Evolutionary conservation across 2,888 invertebrate genomes (phyloP).

Genomic region (Drosophila basisetae): DNA sequence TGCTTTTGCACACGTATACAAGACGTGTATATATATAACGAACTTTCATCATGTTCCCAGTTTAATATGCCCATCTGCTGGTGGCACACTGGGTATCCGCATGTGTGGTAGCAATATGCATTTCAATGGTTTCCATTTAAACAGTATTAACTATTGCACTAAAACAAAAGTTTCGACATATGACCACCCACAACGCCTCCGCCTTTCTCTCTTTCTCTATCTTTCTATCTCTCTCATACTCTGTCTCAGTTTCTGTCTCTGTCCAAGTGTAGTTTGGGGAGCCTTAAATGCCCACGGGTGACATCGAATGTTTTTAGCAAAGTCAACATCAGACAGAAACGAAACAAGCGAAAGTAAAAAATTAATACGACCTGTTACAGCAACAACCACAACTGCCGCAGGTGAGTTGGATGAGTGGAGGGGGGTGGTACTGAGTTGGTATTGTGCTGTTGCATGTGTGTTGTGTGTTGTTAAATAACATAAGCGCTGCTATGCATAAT

Average conservation of each 20-base stretch:
- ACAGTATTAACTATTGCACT: neutral
- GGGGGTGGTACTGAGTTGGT: neutral
- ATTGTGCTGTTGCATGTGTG: neutral
- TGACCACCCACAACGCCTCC: neutral
- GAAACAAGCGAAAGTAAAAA: neutral
- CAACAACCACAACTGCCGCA: neutral
- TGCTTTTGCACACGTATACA: neutral
- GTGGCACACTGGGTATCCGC: neutral
- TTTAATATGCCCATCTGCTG: neutral
- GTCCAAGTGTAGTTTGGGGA: neutral
- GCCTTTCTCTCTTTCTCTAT: neutral
- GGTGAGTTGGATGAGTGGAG: neutral
- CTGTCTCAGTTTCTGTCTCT: neutral
- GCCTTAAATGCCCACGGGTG: neutral
- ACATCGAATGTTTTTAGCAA: neutral
- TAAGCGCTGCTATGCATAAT: slow-evolving; percentile 15
- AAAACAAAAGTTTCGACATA: neutral
- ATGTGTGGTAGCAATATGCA: neutral
- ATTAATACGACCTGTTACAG: neutral
- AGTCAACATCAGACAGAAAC: neutral
- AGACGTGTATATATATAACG: too few species aligned
- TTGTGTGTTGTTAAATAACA: neutral
- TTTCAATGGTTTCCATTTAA: neutral
- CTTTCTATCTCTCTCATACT: neutral
- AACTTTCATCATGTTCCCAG: neutral